Percentiles rank a stretch among this genome's conserved stretches.
Evolutionary conservation across 2,888 invertebrate genomes (phyloP).

Genomic region (Harmothoe impar): DNA sequence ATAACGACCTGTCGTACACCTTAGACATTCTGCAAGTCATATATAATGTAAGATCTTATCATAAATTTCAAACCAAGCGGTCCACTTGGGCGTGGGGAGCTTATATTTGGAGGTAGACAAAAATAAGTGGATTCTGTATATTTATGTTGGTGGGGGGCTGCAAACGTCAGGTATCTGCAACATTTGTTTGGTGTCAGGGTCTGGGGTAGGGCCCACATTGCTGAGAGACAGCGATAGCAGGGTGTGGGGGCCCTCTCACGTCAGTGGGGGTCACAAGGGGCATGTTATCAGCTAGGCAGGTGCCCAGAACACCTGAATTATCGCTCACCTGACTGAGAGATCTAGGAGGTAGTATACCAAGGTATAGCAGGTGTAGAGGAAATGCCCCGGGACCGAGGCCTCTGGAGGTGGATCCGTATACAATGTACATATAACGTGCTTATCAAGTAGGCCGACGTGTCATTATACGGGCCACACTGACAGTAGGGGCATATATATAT

Average conservation of each 20-base stretch:
- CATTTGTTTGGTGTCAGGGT: neutral
- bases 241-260: neutral
- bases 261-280: neutral
- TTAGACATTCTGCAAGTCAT: too few species aligned
- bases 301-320: slow-evolving; percentile 16
- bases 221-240: neutral
- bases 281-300: slow-evolving; percentile 5
- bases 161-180: slow-evolving; percentile 1
- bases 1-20: neutral
- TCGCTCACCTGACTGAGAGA: neutral
- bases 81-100: neutral
- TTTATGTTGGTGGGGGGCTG: neutral
- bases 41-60: too few species aligned
- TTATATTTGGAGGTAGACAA: neutral
- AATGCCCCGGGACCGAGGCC: neutral
- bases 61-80: too few species aligned
- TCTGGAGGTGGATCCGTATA: neutral
- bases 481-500: neutral
- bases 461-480: neutral
- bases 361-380: neutral
- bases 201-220: neutral
- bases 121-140: neutral
- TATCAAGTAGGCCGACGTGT: neutral
- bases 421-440: neutral
- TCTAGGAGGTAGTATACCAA: too few species aligned